phyloP scores from a whole-genome alignment of 2,113 vertebrate genomes.

The Triplophysa tibetana region DNA sequence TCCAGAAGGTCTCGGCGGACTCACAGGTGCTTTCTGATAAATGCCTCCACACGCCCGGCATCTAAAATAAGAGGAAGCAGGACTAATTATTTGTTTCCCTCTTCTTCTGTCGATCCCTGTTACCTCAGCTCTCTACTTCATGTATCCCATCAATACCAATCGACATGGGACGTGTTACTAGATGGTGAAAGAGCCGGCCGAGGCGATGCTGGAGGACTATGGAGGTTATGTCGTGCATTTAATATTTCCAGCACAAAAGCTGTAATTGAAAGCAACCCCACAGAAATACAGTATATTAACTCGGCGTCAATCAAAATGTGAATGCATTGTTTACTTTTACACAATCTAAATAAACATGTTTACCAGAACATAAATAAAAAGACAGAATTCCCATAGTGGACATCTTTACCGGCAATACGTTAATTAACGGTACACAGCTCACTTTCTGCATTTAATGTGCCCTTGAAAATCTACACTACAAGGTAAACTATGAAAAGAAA shows the following conservation, averaged over 20 bases:
- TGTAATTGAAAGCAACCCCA: background rate
- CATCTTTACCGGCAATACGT: background rate
- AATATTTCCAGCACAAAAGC: background rate
- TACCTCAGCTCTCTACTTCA: conserved; percentile 17
- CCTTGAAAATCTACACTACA: background rate
- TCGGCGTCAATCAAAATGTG: background rate
- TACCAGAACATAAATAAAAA: background rate
- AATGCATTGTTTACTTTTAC: conserved; percentile 4
- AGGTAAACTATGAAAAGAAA: no score
- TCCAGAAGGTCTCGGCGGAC: background rate
- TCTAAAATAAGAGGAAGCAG: conserved; percentile 5
- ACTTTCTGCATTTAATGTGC: background rate
- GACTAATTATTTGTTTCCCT: conserved; percentile 22
- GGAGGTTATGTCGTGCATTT: background rate
- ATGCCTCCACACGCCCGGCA: conserved; percentile 7
- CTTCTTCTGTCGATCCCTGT: conserved; percentile 12
- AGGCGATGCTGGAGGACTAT: conserved; percentile 7
- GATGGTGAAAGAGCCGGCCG: background rate
- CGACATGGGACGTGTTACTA: background rate
- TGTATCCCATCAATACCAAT: conserved; percentile 37
- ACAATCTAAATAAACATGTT: conserved; percentile 7
- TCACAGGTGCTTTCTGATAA: conserved; percentile 4
- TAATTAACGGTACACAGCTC: background rate
- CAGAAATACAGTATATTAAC: background rate
- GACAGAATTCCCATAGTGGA: background rate